Evolutionary conservation across 2,888 invertebrate species (phyloP), one percentile per base, ranked within the genome.

Genomic region (Hoplodrina blanda): DNA sequence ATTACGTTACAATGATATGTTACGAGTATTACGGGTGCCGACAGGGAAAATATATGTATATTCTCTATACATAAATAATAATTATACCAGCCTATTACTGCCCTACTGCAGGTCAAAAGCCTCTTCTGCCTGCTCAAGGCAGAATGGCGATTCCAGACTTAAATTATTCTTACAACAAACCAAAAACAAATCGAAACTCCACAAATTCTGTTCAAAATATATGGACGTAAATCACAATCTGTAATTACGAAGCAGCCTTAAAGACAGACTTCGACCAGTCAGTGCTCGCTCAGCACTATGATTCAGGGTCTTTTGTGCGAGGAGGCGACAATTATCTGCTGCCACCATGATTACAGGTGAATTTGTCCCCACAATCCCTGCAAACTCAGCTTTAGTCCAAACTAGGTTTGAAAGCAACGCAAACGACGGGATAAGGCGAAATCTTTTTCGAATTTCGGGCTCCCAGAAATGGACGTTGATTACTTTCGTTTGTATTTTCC

Each of bases 321-420:
- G 76, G 65, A 72, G 60, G 70, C 78, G 82, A 80, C 82, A 84
- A 89, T 87, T 88, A 87, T 87, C 83, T 69, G 57, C 66, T 63
- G 56, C 73, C 73, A 68, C 80, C 82, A 80, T 87, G 85, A 87
- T 88, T 85, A 80, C 81, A 78, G 73, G 73, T 78, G 82, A 80
- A 75, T 78, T 78, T 69, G 81, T 81, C 75, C 71, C 82, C 78
- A 81, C 78, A 70, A 76, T 71, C 75, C 66, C 65, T 77, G 78
- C 73, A 37, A 57, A 84, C 68, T 83, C 81, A 81, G 85, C 76
- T 80, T 62, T 55, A 62, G 59, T 62, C 50, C 68, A 69, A 65
- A 62, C 69, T 60, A 57, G 56, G 54, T 67, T 76, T 64, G 61
- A 73, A 81, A 73, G 60, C 66, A 46, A 62, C 30, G 65, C 52